Conservation (phyloP, 1,140 invertebrate genomes). For the Sipha flava region DNA sequence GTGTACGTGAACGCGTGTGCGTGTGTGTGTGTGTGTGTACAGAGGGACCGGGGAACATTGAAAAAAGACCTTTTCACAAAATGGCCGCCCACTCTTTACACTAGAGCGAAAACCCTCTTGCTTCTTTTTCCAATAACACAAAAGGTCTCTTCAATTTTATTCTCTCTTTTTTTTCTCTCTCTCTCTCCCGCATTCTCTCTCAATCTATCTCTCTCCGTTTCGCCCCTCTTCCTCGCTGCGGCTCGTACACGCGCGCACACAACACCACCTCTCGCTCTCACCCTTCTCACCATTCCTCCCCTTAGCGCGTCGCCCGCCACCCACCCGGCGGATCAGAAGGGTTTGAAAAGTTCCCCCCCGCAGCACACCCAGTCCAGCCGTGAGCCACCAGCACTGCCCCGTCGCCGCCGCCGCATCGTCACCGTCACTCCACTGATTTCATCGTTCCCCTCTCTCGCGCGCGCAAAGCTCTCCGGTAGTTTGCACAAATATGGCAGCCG, state of each 20-base stretch:
- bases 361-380: neutral
- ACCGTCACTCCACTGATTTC: constrained; percentile 35
- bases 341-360: constrained; percentile 29
- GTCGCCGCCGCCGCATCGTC: constrained; percentile 23
- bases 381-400: neutral
- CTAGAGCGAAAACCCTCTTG: constrained; percentile 33
- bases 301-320: neutral
- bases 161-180: constrained; percentile 13
- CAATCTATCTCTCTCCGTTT: constrained; percentile 8
- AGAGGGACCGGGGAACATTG: constrained; percentile 27
- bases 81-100: constrained; percentile 36
- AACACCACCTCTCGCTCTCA: neutral
- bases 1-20: neutral
- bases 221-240: neutral
- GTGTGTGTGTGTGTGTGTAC: neutral
- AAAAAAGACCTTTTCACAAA: constrained; percentile 37
- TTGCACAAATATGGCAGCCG: constrained; percentile 39
- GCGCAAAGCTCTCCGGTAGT: constrained; percentile 35
- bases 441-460: constrained; percentile 19
- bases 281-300: no score
- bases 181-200: neutral
- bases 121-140: constrained; percentile 38
- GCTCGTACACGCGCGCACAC: neutral
- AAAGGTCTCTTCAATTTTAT: constrained; percentile 37
- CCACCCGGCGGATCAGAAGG: constrained; percentile 18